Base-by-base conservation (phyloP, 1,140 invertebrate species). In the Oryzaephilus surinamensis region DNA sequence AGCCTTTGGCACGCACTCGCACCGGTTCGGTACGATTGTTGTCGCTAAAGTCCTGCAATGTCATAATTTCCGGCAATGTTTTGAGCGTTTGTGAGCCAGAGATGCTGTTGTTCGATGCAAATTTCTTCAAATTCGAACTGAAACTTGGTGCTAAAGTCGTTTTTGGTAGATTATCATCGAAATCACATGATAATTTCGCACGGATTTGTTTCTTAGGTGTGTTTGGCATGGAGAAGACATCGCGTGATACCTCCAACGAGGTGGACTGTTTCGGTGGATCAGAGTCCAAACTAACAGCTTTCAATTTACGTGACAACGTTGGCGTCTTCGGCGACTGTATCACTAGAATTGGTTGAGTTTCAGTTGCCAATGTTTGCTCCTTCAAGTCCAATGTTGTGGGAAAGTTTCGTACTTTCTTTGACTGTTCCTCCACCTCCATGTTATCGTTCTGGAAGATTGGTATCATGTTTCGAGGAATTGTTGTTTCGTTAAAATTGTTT, bases 41-140 rank as follows among this genome's bases (percentile, higher is more conserved):
- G 34, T 63, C 61, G 12, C 59, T 66, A 46, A 77, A 78, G 57
- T 78, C 75, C 41, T 75, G 73, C 13, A 76, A 63, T 0, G 74
- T 74, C 28, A 76, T 71, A 3, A 75, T 73, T 63, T 79, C 76
- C 0, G 75, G 76, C 21, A 79, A 48, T 0, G 76, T 77, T 56
- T 78, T 77, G 17, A 79, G 55, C 1, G 58, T 60, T 45, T 63
- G 61, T 0, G 58, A 60, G 7, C 61, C 58, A 18, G 53, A 55
- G 30, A 63, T 63, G 36, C 58, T 61, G n/a, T 46, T 54, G 38
- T 63, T 63, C 13, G 61, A 63, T 1, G 57, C 55, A 37, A 63
- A 63, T 31, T 58, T 53, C 34, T 55, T 57, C 18, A 63, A 44
- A 38, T 62, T 62, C 15, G 53, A 54, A 24, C 40, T 52, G 24